phyloP scores from a whole-genome alignment of 2,888 invertebrate species.

The Zeuzera pyrina region DNA sequence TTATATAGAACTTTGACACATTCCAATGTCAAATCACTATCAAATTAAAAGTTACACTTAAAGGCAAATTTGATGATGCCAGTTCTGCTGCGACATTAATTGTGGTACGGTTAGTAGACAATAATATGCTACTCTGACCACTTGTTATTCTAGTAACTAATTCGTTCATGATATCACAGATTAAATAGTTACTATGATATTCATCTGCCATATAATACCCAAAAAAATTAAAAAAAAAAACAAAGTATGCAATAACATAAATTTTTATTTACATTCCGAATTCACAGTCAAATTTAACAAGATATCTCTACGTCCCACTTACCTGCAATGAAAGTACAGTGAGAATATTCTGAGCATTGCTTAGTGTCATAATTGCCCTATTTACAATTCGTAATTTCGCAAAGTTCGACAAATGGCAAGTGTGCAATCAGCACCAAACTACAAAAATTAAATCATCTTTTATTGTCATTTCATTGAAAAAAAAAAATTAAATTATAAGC shows the following conservation, averaged over 20 bases:
- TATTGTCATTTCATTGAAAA: constrained; percentile 24
- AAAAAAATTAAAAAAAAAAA: constrained; percentile 25
- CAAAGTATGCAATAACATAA: constrained; percentile 59
- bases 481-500: too few relatives aligned
- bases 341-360: constrained; percentile 20
- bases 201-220: too few relatives aligned
- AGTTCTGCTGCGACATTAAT: too few relatives aligned
- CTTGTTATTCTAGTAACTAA: too few relatives aligned
- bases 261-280: constrained; percentile 71
- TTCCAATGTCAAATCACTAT: too few relatives aligned
- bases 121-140: too few relatives aligned
- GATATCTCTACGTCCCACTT: constrained; percentile 39
- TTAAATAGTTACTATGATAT: too few relatives aligned
- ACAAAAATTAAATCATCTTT: constrained; percentile 16
- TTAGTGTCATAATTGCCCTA: constrained; percentile 14
- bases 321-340: constrained; percentile 45
- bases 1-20: too few relatives aligned
- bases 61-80: too few relatives aligned
- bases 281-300: constrained; percentile 65
- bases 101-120: too few relatives aligned
- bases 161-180: too few relatives aligned
- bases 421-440: constrained; percentile 17
- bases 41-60: too few relatives aligned
- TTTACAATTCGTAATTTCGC: constrained; percentile 21
- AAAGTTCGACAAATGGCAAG: constrained; percentile 10